phyloP scores from a whole-genome alignment of 2,888 invertebrate genomes.

The Philaethria dido region DNA sequence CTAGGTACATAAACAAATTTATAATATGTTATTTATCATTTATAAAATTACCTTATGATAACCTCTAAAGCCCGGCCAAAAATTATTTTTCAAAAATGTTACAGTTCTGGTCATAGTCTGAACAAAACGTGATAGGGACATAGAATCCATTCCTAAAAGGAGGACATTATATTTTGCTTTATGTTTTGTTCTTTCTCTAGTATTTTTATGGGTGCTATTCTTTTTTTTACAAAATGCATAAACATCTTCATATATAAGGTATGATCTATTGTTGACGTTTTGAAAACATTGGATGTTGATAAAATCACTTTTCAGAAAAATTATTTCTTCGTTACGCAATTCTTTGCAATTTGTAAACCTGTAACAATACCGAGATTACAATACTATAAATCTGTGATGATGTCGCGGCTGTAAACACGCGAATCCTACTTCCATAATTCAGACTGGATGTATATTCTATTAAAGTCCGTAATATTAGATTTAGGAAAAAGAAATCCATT shows the following conservation, averaged over 20 bases:
- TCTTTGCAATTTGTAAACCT: conserved; percentile 63
- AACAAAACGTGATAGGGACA: conserved; percentile 90
- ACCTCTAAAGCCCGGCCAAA: conserved; percentile 89
- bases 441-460: background rate
- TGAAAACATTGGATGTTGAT: conserved; percentile 66
- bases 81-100: conserved; percentile 86
- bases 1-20: too few relatives aligned
- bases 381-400: background rate
- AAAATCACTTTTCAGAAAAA: conserved; percentile 64
- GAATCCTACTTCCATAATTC: background rate
- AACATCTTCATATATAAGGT: conserved; percentile 66
- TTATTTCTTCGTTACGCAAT: conserved; percentile 53
- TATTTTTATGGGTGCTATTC: conserved; percentile 51
- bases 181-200: conserved; percentile 36
- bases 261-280: conserved; percentile 54
- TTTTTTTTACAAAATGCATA: conserved; percentile 76
- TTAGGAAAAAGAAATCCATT: too few relatives aligned
- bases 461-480: too few relatives aligned
- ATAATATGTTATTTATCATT: background rate
- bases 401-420: background rate
- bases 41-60: conserved; percentile 84
- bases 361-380: conserved; percentile 23
- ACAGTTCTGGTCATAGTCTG: conserved; percentile 90
- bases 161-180: conserved; percentile 83
- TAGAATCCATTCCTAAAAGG: conserved; percentile 92